Percentiles rank a stretch among this genome's conserved stretches.
Evolutionary conservation across 2,888 invertebrate species (phyloP).

Genomic region (Drosophila buzzatii): DNA sequence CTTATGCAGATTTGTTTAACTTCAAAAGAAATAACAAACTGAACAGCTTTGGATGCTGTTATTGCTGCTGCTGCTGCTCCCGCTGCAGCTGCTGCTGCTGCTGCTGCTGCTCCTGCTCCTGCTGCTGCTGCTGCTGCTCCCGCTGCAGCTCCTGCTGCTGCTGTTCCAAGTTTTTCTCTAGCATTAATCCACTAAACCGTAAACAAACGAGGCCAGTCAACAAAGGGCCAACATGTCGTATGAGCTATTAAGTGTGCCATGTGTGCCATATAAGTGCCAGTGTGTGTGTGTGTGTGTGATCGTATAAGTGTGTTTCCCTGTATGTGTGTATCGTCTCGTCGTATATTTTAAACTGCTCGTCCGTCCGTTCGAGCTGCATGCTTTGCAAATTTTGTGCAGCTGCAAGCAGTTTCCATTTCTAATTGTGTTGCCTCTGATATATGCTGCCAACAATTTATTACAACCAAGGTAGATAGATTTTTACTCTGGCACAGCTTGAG

Average conservation of each 20-base stretch:
- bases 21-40: constrained; percentile 74
- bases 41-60: constrained; percentile 47
- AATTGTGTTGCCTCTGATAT: constrained; percentile 54
- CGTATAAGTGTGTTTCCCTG: neutral
- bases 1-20: constrained; percentile 78
- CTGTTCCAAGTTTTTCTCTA: constrained; percentile 44
- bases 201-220: constrained; percentile 75
- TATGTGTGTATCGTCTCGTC: constrained; percentile 35
- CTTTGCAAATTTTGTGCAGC: constrained; percentile 51
- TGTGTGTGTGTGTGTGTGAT: constrained; percentile 8
- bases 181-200: constrained; percentile 78
- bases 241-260: constrained; percentile 72
- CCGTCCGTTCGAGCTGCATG: constrained; percentile 21
- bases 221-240: constrained; percentile 72
- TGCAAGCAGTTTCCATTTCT: constrained; percentile 59
- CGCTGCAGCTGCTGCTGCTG: neutral
- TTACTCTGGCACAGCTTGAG: neutral
- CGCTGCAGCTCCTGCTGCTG: neutral
- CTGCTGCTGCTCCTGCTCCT: neutral
- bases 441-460: constrained; percentile 57
- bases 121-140: neutral
- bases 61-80: constrained; percentile 5
- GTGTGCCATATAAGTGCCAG: constrained; percentile 12
- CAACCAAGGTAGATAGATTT: neutral
- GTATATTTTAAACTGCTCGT: constrained; percentile 53